A percentile compares a stretch with the other conserved stretches of the same genome.
Evolutionary conservation across 1,140 invertebrate species (phyloP).

Genomic region (Lordiphosa collinella): DNA sequence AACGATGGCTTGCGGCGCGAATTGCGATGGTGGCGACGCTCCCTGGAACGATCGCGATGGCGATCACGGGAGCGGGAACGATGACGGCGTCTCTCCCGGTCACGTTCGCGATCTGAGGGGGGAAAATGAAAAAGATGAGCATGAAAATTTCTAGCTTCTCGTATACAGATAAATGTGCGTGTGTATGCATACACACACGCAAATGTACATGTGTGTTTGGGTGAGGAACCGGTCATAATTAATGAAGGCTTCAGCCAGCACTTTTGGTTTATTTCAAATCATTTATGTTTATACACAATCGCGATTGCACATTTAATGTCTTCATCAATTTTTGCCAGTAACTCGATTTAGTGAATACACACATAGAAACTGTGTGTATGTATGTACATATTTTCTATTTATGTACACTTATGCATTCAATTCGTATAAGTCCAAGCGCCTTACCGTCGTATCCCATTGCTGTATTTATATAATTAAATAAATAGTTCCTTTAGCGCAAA

Average conservation of each 20-base stretch:
- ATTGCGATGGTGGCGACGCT: slow-evolving; percentile 62
- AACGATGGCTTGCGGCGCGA: slow-evolving; percentile 90
- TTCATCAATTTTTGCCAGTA: too few species aligned
- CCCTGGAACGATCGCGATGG: slow-evolving; percentile 59
- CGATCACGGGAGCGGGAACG: slow-evolving; percentile 64
- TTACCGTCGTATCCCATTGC: slow-evolving; percentile 65
- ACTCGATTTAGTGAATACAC: not conserved
- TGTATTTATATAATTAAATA: slow-evolving; percentile 20
- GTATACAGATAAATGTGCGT: not conserved
- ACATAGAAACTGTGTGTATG: not conserved
- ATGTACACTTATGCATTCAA: slow-evolving; percentile 21
- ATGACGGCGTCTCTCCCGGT: slow-evolving; percentile 59
- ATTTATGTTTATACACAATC: too few species aligned
- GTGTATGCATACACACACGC: not conserved
- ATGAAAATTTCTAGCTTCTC: not conserved
- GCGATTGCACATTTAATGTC: too few species aligned
- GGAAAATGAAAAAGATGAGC: not conserved
- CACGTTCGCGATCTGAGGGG: slow-evolving; percentile 52
- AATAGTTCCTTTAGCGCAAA: slow-evolving; percentile 27
- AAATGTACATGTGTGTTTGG: not conserved
- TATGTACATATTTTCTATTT: slow-evolving; percentile 25
- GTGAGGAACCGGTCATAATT: not conserved
- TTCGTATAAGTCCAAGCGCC: slow-evolving; percentile 16
- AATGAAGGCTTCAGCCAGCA: too few species aligned
- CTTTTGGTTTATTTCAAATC: too few species aligned